Evolutionary conservation across 2,888 invertebrate genomes (phyloP).

Genomic region (Chrysolina americana): DNA sequence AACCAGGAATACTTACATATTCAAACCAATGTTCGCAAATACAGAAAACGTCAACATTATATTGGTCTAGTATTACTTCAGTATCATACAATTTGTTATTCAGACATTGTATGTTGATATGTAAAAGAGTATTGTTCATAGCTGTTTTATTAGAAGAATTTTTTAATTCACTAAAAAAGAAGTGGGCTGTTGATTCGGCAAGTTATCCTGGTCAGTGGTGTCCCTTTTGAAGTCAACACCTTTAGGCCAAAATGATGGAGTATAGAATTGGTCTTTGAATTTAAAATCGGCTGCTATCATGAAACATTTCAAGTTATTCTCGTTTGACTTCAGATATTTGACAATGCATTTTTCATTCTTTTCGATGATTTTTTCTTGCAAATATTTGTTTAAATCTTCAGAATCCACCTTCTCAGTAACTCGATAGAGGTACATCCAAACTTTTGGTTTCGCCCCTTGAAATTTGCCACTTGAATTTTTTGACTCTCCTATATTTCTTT

Average conservation of each 20-base stretch:
- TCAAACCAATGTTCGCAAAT: constrained; percentile 21
- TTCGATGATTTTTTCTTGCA: not conserved
- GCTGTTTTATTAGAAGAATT: too few species aligned
- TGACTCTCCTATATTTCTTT: not conserved
- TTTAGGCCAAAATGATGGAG: not conserved
- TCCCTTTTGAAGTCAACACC: not conserved
- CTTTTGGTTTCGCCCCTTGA: too few species aligned
- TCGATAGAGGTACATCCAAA: too few species aligned
- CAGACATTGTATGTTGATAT: not conserved
- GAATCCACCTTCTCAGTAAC: not conserved
- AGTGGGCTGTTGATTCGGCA: too few species aligned
- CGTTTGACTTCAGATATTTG: constrained; percentile 4
- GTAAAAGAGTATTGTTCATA: too few species aligned
- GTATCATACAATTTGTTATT: constrained; percentile 5
- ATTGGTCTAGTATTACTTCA: constrained; percentile 20
- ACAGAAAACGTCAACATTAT: constrained; percentile 21
- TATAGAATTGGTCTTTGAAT: too few species aligned
- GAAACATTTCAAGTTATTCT: constrained; percentile 18
- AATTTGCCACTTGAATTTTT: not conserved
- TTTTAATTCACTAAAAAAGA: too few species aligned
- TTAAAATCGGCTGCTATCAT: too few species aligned
- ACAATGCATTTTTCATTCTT: constrained; percentile 7
- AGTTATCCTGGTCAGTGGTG: not conserved
- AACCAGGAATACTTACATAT: constrained; percentile 22
- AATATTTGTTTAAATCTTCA: not conserved